A percentile compares a stretch with the other conserved stretches of the same genome.
These are phyloP conservation scores for Brevipalpus yothersi DNA, from an alignment of 1,140 invertebrate species.

Conservation along the genomic window DNA sequence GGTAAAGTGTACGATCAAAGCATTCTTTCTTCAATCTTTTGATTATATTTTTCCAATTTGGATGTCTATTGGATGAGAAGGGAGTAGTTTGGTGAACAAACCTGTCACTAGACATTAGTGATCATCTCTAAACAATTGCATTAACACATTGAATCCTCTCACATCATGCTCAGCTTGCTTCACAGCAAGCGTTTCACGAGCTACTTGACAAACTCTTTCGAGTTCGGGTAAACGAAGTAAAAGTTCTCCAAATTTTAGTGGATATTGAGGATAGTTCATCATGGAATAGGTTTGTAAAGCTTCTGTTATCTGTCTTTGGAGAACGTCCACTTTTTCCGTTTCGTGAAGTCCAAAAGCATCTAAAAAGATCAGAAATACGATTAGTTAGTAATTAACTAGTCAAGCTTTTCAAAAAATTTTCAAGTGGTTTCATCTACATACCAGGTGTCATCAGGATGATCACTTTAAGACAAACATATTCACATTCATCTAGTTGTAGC, in stretches of 20 bases:
- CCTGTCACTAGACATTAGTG: conserved; percentile 9
- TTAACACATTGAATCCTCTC: conserved; percentile 72
- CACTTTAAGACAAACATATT: conserved; percentile 86
- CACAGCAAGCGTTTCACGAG: conserved; percentile 65
- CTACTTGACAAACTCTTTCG: conserved; percentile 74
- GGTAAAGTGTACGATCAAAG: too few species aligned
- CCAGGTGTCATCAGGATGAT: conserved; percentile 74
- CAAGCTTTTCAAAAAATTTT: neutral
- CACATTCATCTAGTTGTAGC: conserved; percentile 75
- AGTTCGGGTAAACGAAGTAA: conserved; percentile 75
- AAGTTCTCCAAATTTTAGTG: conserved; percentile 81
- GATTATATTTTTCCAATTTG: too few species aligned
- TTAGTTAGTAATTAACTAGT: neutral
- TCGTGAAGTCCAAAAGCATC: conserved; percentile 76
- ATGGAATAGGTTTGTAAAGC: conserved; percentile 74
- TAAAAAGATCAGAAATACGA: conserved; percentile 12
- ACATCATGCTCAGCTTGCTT: conserved; percentile 56
- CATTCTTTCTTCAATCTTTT: too few species aligned
- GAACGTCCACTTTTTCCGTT: conserved; percentile 64
- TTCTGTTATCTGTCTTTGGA: conserved; percentile 76
- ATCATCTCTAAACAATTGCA: conserved; percentile 76
- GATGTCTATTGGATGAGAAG: too few species aligned
- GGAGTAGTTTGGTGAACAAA: too few species aligned
- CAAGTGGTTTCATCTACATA: conserved; percentile 18
- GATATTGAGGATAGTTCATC: conserved; percentile 66